Evolutionary conservation across 2,888 invertebrate genomes (phyloP), one percentile per base, ranked within the genome.

Genomic region (Odontomyia ornata): DNA sequence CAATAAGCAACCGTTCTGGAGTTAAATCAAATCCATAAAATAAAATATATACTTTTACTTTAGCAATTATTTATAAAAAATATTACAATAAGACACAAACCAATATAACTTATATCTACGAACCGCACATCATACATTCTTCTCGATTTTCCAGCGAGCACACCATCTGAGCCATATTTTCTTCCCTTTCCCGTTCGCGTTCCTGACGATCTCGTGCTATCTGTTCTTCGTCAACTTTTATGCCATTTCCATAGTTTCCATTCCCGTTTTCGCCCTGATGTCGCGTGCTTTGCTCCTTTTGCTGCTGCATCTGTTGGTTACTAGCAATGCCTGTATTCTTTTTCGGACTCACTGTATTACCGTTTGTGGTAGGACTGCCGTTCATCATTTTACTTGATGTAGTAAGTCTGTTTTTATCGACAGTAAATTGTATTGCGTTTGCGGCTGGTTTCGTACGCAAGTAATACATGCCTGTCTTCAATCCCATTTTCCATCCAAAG

Each of bases 391-490:
- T 52, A 57, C 57, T 57, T 11, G 62, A 36, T 18, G 76, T 36
- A 0, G 84, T 84, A 27, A 93, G 84, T 82, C 90, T 92, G 0
- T 89, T 88, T 85, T 98, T 98, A 86, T 99, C 97, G 0, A 99
- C 97, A 0, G 99, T 99, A 86, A 99, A 99, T 85, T 99, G 97
- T 81, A 99, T 96, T 4, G 99, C 97, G 85, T 95, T 93, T 1
- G 95, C 97, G 0, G 99, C 99, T 5, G 99, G 96, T 85, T 97
- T 98, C 0, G 98, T 98, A 71, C 98, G 91, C 80, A 99, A 88
- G 85, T 99, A 99, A 86, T 99, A 99, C 98, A 99, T 98, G 72
- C 99, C 99, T 0, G 99, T 99, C 88, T 99, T 99, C 77, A 99
- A 88, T 1, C 99, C 99, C 87, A 93, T 90, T 88, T 95, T 93